These are phyloP conservation scores for Rutpela maculata DNA, from an alignment of 2,888 invertebrate species.

Conservation along the genomic window DNA sequence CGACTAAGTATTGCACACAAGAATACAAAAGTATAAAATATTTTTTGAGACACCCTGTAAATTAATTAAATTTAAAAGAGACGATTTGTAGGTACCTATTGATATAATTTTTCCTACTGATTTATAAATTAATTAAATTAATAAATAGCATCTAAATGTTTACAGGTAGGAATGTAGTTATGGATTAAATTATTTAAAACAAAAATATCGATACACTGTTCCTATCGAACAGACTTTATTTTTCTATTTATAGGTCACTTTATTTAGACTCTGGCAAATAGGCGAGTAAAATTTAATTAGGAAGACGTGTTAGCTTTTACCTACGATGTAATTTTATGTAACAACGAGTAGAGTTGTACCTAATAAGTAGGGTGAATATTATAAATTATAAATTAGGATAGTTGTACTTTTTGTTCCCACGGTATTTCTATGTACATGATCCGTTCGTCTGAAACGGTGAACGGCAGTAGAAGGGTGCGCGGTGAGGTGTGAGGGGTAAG, in stretches of 20 bases:
- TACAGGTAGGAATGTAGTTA: not conserved
- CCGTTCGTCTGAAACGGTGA: slow-evolving; percentile 41
- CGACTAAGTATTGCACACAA: not conserved
- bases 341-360: slow-evolving; percentile 28
- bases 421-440: slow-evolving; percentile 38
- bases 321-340: slow-evolving; percentile 1
- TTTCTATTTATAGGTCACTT: not conserved
- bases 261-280: not conserved
- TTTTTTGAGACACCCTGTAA: not conserved
- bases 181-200: not conserved
- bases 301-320: slow-evolving; percentile 7
- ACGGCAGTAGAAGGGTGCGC: slow-evolving; percentile 42
- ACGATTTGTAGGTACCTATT: not conserved
- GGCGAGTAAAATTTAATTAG: slow-evolving; percentile 1
- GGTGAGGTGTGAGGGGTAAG: slow-evolving; percentile 51
- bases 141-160: not conserved
- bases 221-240: not conserved
- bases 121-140: not conserved
- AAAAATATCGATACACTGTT: not conserved
- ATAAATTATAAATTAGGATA: slow-evolving; percentile 52
- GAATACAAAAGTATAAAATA: not conserved
- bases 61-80: not conserved
- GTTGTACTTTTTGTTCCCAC: slow-evolving; percentile 51
- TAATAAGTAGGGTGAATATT: slow-evolving; percentile 54
- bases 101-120: not conserved